Conservation (phyloP, 2,113 vertebrate genomes). For the Diphyllodes magnificus region DNA sequence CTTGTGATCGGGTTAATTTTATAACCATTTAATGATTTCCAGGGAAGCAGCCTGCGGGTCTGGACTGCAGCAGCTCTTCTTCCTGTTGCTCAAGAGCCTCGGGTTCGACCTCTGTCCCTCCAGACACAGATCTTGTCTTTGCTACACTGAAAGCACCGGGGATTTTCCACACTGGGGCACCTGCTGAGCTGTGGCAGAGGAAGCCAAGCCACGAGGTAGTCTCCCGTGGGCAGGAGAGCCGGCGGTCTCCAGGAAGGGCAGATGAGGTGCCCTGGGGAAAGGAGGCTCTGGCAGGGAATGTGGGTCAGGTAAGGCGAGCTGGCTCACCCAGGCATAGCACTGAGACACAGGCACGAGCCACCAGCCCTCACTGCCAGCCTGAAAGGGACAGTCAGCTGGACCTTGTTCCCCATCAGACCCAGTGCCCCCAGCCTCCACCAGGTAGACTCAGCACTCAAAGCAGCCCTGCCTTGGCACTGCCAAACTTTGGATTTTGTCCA, state of each 20-base stretch:
- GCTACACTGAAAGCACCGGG: neutral
- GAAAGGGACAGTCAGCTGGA: neutral
- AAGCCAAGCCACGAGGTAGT: neutral
- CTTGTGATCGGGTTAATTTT: slow-evolving; percentile 71
- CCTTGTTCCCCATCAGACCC: neutral
- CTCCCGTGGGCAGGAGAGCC: neutral
- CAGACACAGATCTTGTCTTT: neutral
- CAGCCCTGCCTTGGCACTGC: neutral
- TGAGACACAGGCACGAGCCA: rapidly evolving
- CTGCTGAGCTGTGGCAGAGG: neutral
- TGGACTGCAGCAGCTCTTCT: neutral
- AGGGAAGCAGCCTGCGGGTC: neutral
- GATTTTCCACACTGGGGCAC: slow-evolving; percentile 13
- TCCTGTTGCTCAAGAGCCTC: slow-evolving; percentile 45
- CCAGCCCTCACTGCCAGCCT: neutral
- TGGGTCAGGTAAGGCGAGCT: neutral
- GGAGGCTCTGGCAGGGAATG: neutral
- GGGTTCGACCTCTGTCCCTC: neutral
- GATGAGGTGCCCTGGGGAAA: neutral
- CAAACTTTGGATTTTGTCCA: neutral
- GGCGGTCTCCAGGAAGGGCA: neutral
- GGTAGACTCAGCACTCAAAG: rapidly evolving
- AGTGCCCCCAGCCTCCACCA: neutral
- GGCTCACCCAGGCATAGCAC: neutral
- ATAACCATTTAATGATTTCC: slow-evolving; percentile 66